phyloP scores from a whole-genome alignment of 2,113 vertebrate species.

The Pholis gunnellus region DNA sequence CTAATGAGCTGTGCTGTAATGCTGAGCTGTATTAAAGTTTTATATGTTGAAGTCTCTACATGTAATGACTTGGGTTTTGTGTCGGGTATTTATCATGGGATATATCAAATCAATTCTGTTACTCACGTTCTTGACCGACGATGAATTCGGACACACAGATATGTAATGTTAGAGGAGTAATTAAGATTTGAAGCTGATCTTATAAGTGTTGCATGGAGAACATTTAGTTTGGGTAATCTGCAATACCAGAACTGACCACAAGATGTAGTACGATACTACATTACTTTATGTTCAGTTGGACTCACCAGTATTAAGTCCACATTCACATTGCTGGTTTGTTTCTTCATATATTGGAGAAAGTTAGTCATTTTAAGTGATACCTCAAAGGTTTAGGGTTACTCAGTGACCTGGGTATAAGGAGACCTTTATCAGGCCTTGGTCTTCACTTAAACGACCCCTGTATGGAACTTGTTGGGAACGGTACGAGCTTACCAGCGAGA shows the following conservation, averaged over 20 bases:
- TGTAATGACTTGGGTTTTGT: background rate
- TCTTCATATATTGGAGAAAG: background rate
- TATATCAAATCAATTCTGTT: background rate
- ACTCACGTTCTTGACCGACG: background rate
- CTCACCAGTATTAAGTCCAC: background rate
- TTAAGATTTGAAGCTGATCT: background rate
- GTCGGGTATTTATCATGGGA: background rate
- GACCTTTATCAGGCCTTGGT: background rate
- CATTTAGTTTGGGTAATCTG: background rate
- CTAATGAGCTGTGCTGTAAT: background rate
- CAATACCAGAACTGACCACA: background rate
- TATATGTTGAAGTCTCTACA: background rate
- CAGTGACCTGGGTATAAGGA: background rate
- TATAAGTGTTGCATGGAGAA: background rate
- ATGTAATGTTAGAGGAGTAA: background rate
- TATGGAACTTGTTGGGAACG: background rate
- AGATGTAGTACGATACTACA: constrained; percentile 2
- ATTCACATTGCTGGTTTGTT: background rate
- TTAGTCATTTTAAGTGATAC: background rate
- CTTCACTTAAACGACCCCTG: background rate
- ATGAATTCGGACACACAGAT: background rate
- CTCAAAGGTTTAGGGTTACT: background rate
- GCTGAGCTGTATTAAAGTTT: constrained; percentile 37
- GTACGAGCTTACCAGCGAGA: background rate
- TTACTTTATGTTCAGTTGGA: background rate